Conservation (phyloP, 2,888 invertebrate genomes). For the Nephrotoma guestfalica region DNA sequence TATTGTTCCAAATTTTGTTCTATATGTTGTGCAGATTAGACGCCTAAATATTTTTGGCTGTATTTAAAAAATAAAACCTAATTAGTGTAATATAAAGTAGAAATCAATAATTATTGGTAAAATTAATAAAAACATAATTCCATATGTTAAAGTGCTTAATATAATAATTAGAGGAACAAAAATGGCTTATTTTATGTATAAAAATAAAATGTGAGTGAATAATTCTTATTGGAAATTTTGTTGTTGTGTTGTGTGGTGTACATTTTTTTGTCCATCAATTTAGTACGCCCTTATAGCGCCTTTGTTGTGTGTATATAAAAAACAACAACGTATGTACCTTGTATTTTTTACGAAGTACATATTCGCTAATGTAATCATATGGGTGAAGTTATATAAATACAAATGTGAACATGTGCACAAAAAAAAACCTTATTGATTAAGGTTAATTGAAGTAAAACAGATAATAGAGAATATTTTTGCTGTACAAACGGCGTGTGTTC, state of each 20-base stretch:
- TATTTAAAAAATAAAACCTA: not conserved
- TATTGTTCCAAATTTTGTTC: not conserved
- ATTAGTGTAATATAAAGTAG: not conserved
- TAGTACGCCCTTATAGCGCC: not conserved
- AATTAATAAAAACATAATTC: not conserved
- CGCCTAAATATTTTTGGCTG: not conserved
- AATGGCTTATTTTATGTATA: conserved; percentile 2
- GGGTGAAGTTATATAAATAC: not conserved
- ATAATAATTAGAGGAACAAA: not conserved
- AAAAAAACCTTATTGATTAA: not conserved
- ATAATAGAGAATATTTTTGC: too few species aligned
- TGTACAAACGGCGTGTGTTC: not conserved
- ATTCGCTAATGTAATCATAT: not conserved
- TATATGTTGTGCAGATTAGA: not conserved
- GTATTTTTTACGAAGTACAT: not conserved
- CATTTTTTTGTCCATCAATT: not conserved
- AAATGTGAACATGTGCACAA: not conserved
- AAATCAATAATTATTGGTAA: not conserved
- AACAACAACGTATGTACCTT: not conserved
- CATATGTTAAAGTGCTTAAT: not conserved
- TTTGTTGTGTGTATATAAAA: not conserved
- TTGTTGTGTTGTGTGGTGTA: not conserved
- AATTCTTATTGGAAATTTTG: not conserved
- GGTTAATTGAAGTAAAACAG: not conserved
- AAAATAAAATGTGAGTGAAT: not conserved